Evolutionary conservation across 2,888 invertebrate species (phyloP).

Genomic region (Vandiemenella viatica): DNA sequence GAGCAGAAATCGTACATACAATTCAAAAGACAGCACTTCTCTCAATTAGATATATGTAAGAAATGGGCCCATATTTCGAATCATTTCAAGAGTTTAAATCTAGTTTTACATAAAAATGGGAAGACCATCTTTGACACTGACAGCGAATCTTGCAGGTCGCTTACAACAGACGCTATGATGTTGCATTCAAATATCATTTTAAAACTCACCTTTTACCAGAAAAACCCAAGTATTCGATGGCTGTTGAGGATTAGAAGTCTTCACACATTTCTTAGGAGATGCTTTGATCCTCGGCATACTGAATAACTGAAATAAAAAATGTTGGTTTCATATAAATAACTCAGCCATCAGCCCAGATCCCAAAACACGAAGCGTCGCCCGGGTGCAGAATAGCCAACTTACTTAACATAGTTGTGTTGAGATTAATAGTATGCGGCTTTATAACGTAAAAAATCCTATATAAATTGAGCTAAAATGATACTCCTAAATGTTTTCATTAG

Average conservation of each 20-base stretch:
- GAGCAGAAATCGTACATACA: no score
- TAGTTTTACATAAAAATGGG: no score
- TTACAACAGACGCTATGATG: constrained; percentile 10
- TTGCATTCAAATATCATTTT: constrained; percentile 8
- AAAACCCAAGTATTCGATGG: constrained; percentile 53
- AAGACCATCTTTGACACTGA: constrained; percentile 13
- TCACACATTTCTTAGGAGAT: constrained; percentile 36
- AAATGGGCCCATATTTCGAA: no score
- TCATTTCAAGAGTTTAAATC: no score
- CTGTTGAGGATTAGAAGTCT: constrained; percentile 35
- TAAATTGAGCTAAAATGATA: no score
- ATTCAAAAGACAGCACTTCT: no score
- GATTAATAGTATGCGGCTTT: neutral
- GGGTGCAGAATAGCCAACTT: constrained; percentile 8
- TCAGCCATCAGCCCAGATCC: constrained; percentile 11
- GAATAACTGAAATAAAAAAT: constrained; percentile 6
- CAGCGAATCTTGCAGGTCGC: constrained; percentile 11
- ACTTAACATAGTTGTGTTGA: no score
- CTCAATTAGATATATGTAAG: no score
- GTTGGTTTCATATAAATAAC: constrained; percentile 8
- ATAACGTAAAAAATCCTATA: neutral
- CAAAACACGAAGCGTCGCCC: constrained; percentile 9
- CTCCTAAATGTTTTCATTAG: no score
- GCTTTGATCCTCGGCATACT: constrained; percentile 41
- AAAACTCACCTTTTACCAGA: constrained; percentile 42